Conservation (phyloP, 2,888 invertebrate genomes). For the Alviniconcha strummeri region DNA sequence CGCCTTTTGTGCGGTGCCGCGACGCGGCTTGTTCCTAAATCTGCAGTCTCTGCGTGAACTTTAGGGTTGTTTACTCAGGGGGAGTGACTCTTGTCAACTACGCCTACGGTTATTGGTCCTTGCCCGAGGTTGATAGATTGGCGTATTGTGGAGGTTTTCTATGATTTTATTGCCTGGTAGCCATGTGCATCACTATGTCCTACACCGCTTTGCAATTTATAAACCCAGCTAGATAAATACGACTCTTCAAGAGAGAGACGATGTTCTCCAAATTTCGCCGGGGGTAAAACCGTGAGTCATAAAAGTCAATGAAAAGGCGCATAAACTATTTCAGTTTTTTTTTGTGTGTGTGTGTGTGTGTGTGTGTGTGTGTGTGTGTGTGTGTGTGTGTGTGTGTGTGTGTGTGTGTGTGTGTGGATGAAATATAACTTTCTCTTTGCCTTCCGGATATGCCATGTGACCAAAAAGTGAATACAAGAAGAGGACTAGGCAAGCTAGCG, state of each 20-base stretch:
- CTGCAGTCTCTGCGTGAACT: neutral
- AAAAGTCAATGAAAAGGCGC: slow-evolving; percentile 22
- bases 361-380: no score
- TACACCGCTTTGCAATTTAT: slow-evolving; percentile 28
- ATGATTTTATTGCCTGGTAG: neutral
- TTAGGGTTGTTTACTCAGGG: slow-evolving; percentile 12
- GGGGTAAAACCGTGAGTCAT: neutral
- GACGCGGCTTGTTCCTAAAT: neutral
- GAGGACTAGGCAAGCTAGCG: no score
- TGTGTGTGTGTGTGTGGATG: neutral
- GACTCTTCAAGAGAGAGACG: neutral
- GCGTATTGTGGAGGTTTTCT: neutral
- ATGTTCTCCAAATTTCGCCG: neutral
- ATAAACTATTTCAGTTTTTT: neutral
- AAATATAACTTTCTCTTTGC: slow-evolving; percentile 2
- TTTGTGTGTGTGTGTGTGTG: neutral
- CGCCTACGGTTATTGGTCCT: slow-evolving; percentile 13
- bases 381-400: no score
- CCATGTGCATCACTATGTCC: neutral
- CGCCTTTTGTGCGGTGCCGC: neutral
- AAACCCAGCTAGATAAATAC: slow-evolving; percentile 3
- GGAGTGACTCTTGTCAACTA: slow-evolving; percentile 29
- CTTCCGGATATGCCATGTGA: neutral
- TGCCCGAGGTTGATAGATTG: neutral
- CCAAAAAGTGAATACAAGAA: no score